Conservation (phyloP, 1,140 invertebrate species). For the Ectropis grisescens region DNA sequence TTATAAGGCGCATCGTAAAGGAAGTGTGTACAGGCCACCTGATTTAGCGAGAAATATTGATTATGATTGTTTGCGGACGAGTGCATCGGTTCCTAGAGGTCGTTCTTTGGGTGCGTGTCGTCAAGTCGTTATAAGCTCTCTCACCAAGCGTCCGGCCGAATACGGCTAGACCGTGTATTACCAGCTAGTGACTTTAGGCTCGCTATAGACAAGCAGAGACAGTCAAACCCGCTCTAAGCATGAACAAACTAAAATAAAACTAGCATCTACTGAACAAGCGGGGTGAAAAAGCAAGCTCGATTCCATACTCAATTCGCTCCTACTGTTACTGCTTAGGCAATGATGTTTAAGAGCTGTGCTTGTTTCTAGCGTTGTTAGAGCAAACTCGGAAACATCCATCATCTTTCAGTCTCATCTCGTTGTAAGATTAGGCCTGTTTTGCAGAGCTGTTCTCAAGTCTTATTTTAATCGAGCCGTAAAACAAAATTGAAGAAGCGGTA, state of each 20-base stretch:
- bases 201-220: conserved; percentile 35
- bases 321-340: conserved; percentile 1
- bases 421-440: too few relatives aligned
- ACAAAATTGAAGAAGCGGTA: conserved; percentile 17
- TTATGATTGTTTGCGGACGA: too few relatives aligned
- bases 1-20: too few relatives aligned
- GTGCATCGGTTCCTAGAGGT: not conserved
- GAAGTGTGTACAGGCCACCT: conserved; percentile 12
- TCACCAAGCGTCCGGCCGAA: conserved; percentile 39
- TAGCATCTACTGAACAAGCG: conserved; percentile 36
- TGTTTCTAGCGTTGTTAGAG: not conserved
- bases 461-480: conserved; percentile 11
- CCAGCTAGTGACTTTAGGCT: too few relatives aligned
- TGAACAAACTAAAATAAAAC: conserved; percentile 22
- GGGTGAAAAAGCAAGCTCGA: conserved; percentile 34
- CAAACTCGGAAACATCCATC: too few relatives aligned
- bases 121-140: conserved; percentile 21
- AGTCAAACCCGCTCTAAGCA: conserved; percentile 34
- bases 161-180: too few relatives aligned
- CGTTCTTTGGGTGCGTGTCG: conserved; percentile 19
- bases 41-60: conserved; percentile 19
- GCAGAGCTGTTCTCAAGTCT: too few relatives aligned
- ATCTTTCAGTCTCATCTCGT: not conserved
- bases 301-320: too few relatives aligned
- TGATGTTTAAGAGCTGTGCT: conserved; percentile 1